Conservation (phyloP, 53 echinoderm and acorn worm genomes). For the Luidia sarsii region DNA sequence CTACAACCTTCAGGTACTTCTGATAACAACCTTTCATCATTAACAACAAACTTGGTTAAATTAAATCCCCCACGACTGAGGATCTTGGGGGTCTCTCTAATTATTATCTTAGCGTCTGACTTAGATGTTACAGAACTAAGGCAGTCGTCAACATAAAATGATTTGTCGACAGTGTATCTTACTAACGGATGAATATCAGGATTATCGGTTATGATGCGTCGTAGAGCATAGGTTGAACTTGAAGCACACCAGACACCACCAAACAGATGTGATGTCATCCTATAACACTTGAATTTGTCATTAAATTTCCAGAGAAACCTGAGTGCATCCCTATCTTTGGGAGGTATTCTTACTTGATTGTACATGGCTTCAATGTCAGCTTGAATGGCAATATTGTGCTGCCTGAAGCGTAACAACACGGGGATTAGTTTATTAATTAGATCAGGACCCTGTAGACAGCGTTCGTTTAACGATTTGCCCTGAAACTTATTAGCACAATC, state of each 20-base stretch:
- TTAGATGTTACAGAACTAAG: constrained; percentile 21
- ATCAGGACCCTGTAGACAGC: constrained; percentile 49
- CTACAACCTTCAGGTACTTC: background rate
- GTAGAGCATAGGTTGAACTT: background rate
- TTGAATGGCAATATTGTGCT: no score
- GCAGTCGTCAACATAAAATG: background rate
- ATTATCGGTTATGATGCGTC: background rate
- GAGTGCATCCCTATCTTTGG: constrained; percentile 7
- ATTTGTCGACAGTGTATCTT: constrained; percentile 13
- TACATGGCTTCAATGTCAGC: no score
- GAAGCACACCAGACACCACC: no score
- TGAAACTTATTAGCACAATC: no score
- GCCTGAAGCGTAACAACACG: constrained; percentile 31
- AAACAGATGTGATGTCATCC: background rate
- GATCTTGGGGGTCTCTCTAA: no score
- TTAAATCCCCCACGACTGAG: background rate
- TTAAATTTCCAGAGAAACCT: background rate
- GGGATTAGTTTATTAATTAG: constrained; percentile 41
- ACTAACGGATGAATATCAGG: background rate
- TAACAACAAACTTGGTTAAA: no score
- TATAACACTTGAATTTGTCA: background rate
- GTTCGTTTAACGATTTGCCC: constrained; percentile 49
- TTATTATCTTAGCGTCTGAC: no score
- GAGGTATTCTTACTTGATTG: background rate
- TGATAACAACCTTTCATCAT: constrained; percentile 13